A percentile compares a stretch with the other conserved stretches of the same genome.
These are phyloP conservation scores for Astropecten irregularis DNA, from an alignment of 53 echinoderm and acorn worm genomes.

Conservation along the genomic window DNA sequence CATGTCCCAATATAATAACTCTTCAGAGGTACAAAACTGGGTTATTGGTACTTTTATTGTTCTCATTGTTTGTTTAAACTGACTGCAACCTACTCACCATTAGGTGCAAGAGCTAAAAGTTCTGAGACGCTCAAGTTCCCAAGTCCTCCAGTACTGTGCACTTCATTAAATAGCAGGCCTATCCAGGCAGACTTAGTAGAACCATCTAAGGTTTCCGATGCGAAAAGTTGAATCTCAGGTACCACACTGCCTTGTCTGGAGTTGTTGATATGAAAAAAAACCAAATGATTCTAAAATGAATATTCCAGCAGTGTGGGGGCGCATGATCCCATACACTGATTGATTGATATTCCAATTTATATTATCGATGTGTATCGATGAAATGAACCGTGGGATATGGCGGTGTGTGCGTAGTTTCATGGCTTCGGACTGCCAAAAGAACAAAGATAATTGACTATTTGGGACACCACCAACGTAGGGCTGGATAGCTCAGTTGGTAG, in stretches of 20 bases:
- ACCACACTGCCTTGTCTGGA: constrained; percentile 39
- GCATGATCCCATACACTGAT: too few species aligned
- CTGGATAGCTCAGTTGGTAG: too few species aligned
- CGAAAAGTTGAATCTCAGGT: constrained; percentile 30
- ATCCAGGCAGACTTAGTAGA: constrained; percentile 17
- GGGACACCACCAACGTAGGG: too few species aligned
- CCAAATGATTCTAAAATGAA: too few species aligned
- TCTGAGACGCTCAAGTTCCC: constrained; percentile 39
- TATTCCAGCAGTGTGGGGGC: too few species aligned
- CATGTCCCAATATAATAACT: not conserved
- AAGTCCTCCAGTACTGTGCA: not conserved
- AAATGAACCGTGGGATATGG: too few species aligned
- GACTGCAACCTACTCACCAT: not conserved
- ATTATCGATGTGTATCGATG: too few species aligned
- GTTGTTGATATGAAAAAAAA: too few species aligned
- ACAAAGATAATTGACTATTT: too few species aligned
- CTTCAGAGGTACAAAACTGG: not conserved
- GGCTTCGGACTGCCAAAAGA: too few species aligned
- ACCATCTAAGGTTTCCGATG: not conserved
- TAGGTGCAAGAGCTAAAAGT: constrained; percentile 7
- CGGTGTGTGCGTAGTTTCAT: too few species aligned
- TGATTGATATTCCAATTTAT: too few species aligned
- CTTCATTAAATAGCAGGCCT: constrained; percentile 17
- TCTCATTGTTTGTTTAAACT: not conserved
- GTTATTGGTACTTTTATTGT: not conserved